Evolutionary conservation across 2,113 vertebrate genomes (phyloP).

Genomic region (Cranoglanis bouderius): DNA sequence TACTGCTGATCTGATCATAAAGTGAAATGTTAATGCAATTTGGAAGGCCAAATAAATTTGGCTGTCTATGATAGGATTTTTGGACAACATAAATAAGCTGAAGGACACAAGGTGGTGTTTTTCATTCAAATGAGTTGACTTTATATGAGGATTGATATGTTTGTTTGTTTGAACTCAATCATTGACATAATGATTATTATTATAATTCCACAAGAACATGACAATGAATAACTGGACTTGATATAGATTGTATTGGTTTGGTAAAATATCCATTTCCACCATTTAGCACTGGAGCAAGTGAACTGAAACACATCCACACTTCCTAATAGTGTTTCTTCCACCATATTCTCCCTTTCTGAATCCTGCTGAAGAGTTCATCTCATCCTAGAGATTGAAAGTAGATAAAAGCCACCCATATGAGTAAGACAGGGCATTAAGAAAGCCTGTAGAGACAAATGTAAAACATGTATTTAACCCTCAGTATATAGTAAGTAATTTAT

Average conservation of each 20-base stretch:
- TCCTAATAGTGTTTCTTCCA: not conserved
- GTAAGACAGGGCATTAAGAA: not conserved
- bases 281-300: not conserved
- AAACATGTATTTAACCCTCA: not conserved
- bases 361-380: not conserved
- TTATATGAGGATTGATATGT: not conserved
- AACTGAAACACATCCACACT: not conserved
- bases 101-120: not conserved
- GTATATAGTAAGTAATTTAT: not conserved
- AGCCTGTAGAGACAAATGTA: not conserved
- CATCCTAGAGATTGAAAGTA: not conserved
- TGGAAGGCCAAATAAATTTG: constrained; percentile 16
- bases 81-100: not conserved
- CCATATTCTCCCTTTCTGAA: not conserved
- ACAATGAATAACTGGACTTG: not conserved
- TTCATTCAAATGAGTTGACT: not conserved
- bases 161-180: not conserved
- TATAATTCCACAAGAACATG: not conserved
- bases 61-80: not conserved
- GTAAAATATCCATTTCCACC: not conserved
- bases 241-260: not conserved
- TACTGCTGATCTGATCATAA: constrained; percentile 28
- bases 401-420: not conserved
- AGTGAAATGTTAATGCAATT: constrained; percentile 19
- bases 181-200: too few species aligned